A percentile compares a stretch with the other conserved stretches of the same genome.
Evolutionary conservation across 1,140 invertebrate species (phyloP).

Genomic region (Tetragnatha versicolor): DNA sequence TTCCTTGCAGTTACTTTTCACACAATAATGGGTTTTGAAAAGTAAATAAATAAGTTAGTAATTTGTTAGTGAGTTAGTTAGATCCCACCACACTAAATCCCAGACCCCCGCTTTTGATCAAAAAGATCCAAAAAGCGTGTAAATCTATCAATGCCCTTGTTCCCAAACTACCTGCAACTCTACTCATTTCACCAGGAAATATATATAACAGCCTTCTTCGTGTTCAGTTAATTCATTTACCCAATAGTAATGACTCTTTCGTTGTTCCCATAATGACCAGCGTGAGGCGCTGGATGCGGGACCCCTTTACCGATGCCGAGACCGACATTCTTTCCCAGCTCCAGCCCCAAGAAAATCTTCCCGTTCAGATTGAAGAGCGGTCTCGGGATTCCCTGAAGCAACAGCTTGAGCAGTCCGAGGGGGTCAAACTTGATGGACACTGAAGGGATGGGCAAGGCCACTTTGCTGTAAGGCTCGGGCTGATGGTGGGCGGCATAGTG

Average conservation of each 20-base stretch:
- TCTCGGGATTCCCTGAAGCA: slow-evolving; percentile 17
- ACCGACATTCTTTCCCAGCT: slow-evolving; percentile 31
- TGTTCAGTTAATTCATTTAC: neutral
- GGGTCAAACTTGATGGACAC: slow-evolving; percentile 46
- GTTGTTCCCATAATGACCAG: neutral
- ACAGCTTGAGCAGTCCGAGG: slow-evolving; percentile 11
- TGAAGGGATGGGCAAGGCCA: neutral
- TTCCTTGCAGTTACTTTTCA: too few relatives aligned
- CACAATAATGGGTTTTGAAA: too few relatives aligned
- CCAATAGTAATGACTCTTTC: slow-evolving; percentile 24
- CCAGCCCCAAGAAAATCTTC: slow-evolving; percentile 38
- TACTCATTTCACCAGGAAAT: too few relatives aligned
- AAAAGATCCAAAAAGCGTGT: too few relatives aligned
- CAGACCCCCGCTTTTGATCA: too few relatives aligned
- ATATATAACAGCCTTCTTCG: too few relatives aligned
- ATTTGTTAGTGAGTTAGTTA: too few relatives aligned
- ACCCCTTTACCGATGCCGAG: neutral
- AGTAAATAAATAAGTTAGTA: too few relatives aligned
- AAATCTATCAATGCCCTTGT: too few relatives aligned
- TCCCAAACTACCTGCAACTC: too few relatives aligned
- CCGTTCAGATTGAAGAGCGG: slow-evolving; percentile 44
- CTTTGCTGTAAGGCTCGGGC: neutral
- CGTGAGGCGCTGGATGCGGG: neutral
- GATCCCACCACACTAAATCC: too few relatives aligned
- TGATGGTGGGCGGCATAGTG: slow-evolving; percentile 1